Conservation (phyloP, 2,888 invertebrate genomes). For the Polydesmus complanatus region DNA sequence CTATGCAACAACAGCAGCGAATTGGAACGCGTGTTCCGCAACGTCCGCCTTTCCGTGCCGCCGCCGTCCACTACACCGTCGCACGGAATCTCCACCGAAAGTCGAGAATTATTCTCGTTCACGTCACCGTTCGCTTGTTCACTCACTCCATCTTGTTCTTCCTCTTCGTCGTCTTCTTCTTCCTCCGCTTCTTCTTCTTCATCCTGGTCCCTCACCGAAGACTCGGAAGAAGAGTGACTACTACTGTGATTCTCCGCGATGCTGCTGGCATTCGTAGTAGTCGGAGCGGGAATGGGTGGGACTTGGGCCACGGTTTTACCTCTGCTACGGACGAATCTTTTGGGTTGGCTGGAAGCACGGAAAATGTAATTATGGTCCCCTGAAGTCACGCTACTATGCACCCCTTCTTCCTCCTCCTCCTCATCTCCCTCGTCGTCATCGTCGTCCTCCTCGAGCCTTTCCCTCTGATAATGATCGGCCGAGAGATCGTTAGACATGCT, state of each 20-base stretch:
- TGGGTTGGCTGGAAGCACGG: constrained; percentile 9
- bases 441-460: constrained; percentile 20
- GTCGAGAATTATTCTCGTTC: not conserved
- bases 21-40: constrained; percentile 30
- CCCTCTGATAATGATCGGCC: constrained; percentile 38
- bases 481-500: constrained; percentile 29
- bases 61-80: constrained; percentile 33
- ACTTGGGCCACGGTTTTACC: not conserved
- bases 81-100: constrained; percentile 34
- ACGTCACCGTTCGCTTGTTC: constrained; percentile 19
- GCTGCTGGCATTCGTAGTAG: too few relatives aligned
- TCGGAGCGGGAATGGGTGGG: too few relatives aligned
- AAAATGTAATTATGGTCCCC: constrained; percentile 15
- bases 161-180: constrained; percentile 8
- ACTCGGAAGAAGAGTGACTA: not conserved
- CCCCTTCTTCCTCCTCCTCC: constrained; percentile 12
- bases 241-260: not conserved
- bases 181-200: constrained; percentile 18
- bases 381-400: constrained; percentile 7
- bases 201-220: too few relatives aligned
- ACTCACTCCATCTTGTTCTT: constrained; percentile 19
- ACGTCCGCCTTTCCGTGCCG: constrained; percentile 33
- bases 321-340: not conserved
- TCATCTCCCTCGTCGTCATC: constrained; percentile 19
- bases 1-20: constrained; percentile 28